phyloP scores from a whole-genome alignment of 2,888 invertebrate species.

The Tipula unca region DNA sequence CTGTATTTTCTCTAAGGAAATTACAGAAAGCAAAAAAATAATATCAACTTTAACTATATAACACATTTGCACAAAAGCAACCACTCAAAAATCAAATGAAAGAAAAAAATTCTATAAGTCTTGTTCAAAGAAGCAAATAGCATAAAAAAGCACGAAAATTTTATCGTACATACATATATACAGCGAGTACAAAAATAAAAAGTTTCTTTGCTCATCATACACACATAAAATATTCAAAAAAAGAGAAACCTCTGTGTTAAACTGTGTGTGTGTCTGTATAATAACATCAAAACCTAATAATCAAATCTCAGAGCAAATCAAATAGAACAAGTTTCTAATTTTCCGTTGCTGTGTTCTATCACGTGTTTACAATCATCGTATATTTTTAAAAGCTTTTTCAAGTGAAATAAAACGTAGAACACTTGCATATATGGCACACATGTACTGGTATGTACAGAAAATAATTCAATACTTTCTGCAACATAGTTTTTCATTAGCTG shows the following conservation, averaged over 20 bases:
- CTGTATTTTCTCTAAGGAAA: neutral
- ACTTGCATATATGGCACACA: neutral
- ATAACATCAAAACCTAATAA: neutral
- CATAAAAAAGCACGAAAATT: neutral
- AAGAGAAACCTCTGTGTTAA: neutral
- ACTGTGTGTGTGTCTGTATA: neutral
- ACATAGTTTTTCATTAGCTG: neutral
- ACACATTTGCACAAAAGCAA: neutral
- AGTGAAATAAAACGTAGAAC: neutral
- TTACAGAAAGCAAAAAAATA: neutral
- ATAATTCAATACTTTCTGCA: neutral
- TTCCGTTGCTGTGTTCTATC: neutral
- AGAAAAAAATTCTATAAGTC: neutral
- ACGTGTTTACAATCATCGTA: neutral
- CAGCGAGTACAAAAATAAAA: neutral
- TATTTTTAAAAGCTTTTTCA: neutral
- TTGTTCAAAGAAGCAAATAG: neutral
- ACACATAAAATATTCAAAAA: neutral
- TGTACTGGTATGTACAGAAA: neutral
- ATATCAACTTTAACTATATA: neutral
- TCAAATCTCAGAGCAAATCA: neutral
- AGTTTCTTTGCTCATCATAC: neutral
- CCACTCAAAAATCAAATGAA: neutral
- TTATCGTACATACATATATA: neutral
- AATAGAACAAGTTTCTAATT: neutral